These are phyloP conservation scores for Aleiodes testaceus DNA, from an alignment of 2,888 invertebrate genomes.

Conservation along the genomic window DNA sequence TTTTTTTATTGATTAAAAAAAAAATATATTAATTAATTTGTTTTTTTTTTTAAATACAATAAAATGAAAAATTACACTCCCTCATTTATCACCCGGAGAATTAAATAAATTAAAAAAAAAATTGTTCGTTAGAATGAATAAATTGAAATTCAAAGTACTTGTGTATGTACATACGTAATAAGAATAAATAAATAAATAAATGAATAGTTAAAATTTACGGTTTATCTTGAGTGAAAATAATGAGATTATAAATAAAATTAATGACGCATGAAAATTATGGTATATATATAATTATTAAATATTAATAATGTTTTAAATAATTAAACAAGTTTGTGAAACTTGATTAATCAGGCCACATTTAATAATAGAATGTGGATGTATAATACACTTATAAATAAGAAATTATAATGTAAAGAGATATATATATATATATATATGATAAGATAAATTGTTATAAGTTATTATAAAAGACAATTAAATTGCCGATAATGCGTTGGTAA, in stretches of 20 bases:
- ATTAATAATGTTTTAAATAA: conserved; percentile 33
- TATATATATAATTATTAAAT: not conserved
- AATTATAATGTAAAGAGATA: conserved; percentile 24
- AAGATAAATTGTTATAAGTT: conserved; percentile 60
- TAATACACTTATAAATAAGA: conserved; percentile 37
- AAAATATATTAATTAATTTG: not conserved
- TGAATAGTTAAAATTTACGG: conserved; percentile 3
- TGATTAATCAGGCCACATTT: not conserved
- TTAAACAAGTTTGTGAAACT: conserved; percentile 14
- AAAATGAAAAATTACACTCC: not conserved
- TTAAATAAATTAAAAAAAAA: not conserved
- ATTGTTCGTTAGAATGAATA: conserved; percentile 7
- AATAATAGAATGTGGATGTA: conserved; percentile 34
- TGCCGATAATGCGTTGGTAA: conserved; percentile 59
- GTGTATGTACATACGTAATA: conserved; percentile 20
- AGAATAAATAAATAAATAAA: conserved; percentile 2
- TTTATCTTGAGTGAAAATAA: not conserved
- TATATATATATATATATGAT: conserved; percentile 41
- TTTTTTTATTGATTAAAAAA: too few relatives aligned
- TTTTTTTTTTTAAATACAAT: too few relatives aligned
- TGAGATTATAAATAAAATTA: too few relatives aligned
- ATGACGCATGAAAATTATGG: conserved; percentile 10
- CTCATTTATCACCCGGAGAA: conserved; percentile 10
- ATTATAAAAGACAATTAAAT: conserved; percentile 59
- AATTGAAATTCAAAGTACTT: conserved; percentile 3